These are phyloP conservation scores for Tragelaphus scriptus DNA, from an alignment of 2,113 vertebrate species.

Conservation along the genomic window DNA sequence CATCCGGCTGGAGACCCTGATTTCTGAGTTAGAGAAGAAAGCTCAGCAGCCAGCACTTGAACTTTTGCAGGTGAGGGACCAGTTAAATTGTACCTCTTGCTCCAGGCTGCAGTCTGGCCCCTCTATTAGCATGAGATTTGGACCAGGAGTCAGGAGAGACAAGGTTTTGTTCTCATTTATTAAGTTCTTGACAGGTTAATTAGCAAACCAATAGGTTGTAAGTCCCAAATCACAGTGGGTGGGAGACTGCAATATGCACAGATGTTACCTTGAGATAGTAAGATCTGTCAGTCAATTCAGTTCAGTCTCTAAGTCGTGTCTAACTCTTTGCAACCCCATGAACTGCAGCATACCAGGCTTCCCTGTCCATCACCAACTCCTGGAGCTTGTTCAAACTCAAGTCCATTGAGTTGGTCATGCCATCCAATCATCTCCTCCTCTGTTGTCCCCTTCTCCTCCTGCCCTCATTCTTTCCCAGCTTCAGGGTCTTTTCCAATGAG, in stretches of 20 bases:
- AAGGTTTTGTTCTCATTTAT: neutral
- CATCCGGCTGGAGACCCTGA: neutral
- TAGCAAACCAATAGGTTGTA: neutral
- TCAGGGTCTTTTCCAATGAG: neutral
- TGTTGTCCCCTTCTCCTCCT: neutral
- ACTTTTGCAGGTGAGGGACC: conserved; percentile 53
- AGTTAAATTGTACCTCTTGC: neutral
- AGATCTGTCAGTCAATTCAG: neutral
- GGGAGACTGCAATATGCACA: neutral
- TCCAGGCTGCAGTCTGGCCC: neutral
- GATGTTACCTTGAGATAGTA: neutral
- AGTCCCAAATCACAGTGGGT: neutral
- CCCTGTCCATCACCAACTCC: neutral
- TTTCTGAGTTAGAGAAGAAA: neutral
- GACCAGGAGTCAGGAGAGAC: neutral
- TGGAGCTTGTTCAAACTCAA: neutral
- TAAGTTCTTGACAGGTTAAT: neutral
- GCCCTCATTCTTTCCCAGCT: accelerated
- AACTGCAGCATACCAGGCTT: neutral
- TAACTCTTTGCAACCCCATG: neutral
- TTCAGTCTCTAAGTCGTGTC: accelerated
- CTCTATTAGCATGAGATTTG: neutral
- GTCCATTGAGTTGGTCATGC: neutral
- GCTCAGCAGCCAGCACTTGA: neutral
- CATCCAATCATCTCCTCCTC: neutral